Evolutionary conservation across 2,113 vertebrate species (phyloP).

Genomic region (Osmerus mordax): DNA sequence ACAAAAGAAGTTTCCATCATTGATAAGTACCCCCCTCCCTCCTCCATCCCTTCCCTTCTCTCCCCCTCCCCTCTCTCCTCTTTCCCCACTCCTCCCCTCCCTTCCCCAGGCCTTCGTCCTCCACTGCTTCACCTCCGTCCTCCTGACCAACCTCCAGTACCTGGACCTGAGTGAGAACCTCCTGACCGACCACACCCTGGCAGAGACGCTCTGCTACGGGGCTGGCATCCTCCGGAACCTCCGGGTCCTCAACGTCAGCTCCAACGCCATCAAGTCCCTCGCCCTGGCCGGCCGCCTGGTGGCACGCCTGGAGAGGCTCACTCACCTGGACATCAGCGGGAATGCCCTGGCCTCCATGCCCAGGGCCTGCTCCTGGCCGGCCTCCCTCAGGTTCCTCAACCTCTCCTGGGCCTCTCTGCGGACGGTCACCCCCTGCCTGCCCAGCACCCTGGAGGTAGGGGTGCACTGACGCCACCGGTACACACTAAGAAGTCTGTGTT

Average conservation of each 20-base stretch:
- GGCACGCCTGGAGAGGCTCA: conserved; percentile 60
- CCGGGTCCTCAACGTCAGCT: conserved; percentile 72
- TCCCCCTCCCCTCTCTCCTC: conserved; percentile 44
- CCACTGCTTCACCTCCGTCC: conserved; percentile 45
- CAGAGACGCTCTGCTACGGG: conserved; percentile 61
- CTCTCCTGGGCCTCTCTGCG: conserved; percentile 70
- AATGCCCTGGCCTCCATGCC: conserved; percentile 71
- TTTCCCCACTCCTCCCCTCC: conserved; percentile 16
- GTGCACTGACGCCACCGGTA: too few species aligned
- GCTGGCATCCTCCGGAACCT: conserved; percentile 47
- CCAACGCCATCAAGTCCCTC: conserved; percentile 68
- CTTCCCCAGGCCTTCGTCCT: conserved; percentile 72
- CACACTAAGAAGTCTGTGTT: too few species aligned
- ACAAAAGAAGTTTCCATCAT: too few species aligned
- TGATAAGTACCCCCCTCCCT: too few species aligned
- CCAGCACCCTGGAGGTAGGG: conserved; percentile 21
- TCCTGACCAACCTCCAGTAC: conserved; percentile 66
- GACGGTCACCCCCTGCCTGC: conserved; percentile 67
- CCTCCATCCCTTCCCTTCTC: conserved; percentile 27
- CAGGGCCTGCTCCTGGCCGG: conserved; percentile 71
- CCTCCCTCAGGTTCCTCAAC: conserved; percentile 71
- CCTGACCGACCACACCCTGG: conserved; percentile 62
- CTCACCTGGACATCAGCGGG: conserved; percentile 70
- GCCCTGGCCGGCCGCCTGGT: conserved; percentile 22
- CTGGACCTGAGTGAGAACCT: conserved; percentile 77